Evolutionary conservation across 2,888 invertebrate genomes (phyloP).

Genomic region (Mythimna albipuncta): DNA sequence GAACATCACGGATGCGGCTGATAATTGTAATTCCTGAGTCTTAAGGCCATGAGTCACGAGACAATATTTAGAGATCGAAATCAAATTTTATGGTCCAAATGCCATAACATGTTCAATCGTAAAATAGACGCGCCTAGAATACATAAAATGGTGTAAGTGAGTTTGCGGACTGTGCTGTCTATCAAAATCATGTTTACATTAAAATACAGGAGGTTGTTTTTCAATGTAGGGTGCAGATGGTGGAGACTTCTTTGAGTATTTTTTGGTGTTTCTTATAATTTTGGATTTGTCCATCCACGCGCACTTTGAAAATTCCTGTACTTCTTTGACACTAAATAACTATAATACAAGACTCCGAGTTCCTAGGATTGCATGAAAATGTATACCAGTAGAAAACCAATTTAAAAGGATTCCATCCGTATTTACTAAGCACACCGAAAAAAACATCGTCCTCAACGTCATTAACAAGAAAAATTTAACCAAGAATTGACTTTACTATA

Average conservation of each 20-base stretch:
- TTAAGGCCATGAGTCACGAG: constrained; percentile 65
- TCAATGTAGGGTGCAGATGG: too few relatives aligned
- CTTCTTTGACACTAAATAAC: background rate
- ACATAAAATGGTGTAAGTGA: constrained; percentile 69
- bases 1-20: constrained; percentile 44
- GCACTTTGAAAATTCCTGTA: too few relatives aligned
- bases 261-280: too few relatives aligned
- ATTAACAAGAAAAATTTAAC: background rate
- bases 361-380: background rate
- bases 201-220: background rate
- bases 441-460: constrained; percentile 5
- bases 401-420: background rate
- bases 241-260: too few relatives aligned
- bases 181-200: constrained; percentile 25
- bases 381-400: background rate
- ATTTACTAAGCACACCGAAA: background rate
- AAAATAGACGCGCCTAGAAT: constrained; percentile 75
- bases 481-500: background rate
- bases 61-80: constrained; percentile 74
- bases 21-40: constrained; percentile 55
- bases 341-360: background rate
- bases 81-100: constrained; percentile 76
- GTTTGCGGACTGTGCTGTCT: constrained; percentile 35
- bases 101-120: constrained; percentile 74
- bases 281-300: too few relatives aligned